phyloP scores from a whole-genome alignment of 2,888 invertebrate genomes.

The Acrocyrtus sp. region DNA sequence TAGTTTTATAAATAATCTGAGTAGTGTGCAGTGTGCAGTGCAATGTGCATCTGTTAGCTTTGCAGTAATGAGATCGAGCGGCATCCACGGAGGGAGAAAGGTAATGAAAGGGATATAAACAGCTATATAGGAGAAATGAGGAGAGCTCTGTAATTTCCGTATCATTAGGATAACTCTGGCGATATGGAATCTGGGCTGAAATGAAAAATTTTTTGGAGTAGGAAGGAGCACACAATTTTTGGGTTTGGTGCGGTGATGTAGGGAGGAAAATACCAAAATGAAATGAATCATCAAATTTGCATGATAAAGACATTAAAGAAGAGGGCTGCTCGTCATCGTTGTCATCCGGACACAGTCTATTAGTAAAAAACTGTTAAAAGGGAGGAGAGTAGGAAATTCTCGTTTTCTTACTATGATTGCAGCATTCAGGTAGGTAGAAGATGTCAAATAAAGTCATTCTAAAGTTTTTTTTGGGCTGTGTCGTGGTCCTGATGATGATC shows the following conservation, averaged over 20 bases:
- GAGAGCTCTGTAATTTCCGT: background rate
- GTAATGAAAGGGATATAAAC: background rate
- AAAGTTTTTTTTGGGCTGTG: too few relatives aligned
- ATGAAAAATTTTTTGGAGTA: too few relatives aligned
- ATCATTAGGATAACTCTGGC: background rate
- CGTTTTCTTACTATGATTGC: background rate
- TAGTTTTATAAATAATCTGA: background rate
- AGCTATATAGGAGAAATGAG: too few relatives aligned
- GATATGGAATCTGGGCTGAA: too few relatives aligned
- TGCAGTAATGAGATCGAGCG: background rate
- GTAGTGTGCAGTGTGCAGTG: background rate
- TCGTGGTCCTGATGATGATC: too few relatives aligned
- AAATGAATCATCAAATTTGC: constrained; percentile 59
- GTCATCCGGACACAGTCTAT: constrained; percentile 35
- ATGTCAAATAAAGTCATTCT: background rate
- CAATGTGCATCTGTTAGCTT: constrained; percentile 19
- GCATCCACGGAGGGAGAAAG: background rate
- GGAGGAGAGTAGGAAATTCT: background rate
- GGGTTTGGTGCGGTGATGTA: too few relatives aligned
- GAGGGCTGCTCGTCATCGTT: constrained; percentile 10
- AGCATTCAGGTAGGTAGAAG: background rate
- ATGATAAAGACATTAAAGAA: constrained; percentile 63
- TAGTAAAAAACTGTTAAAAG: constrained; percentile 10
- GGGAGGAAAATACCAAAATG: background rate
- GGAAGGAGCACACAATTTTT: too few relatives aligned